These are phyloP conservation scores for Ochropacha duplaris DNA, from an alignment of 2,888 invertebrate species.

Conservation along the genomic window DNA sequence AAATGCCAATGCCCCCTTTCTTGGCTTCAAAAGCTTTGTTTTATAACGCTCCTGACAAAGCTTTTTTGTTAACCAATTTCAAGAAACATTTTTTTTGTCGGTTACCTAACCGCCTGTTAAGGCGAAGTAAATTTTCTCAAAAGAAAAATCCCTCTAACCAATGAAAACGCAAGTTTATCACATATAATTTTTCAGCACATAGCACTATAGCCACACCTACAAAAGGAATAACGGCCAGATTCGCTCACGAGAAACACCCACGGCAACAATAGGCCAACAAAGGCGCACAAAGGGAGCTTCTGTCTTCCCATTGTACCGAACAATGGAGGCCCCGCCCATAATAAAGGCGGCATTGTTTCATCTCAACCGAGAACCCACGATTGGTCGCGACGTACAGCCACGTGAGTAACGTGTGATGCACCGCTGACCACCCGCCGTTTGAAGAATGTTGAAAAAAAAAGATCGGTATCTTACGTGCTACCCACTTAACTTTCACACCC, in stretches of 20 bases:
- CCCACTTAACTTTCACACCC: conserved; percentile 24
- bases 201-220: not conserved
- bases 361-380: conserved; percentile 48
- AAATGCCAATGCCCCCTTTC: not conserved
- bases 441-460: conserved; percentile 52
- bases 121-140: not conserved
- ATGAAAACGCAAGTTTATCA: not conserved
- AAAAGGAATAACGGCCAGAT: not conserved
- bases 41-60: not conserved
- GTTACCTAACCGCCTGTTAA: not conserved
- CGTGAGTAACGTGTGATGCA: conserved; percentile 18
- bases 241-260: conserved; percentile 25
- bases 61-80: not conserved
- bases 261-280: conserved; percentile 55
- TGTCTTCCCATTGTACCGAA: conserved; percentile 78
- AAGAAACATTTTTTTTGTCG: not conserved
- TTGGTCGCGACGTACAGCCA: conserved; percentile 52
- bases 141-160: not conserved
- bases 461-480: conserved; percentile 39
- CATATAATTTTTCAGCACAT: not conserved
- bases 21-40: not conserved
- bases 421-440: conserved; percentile 57
- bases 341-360: conserved; percentile 77
- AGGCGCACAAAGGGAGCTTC: conserved; percentile 65
- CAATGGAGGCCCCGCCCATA: conserved; percentile 70